Conservation (phyloP, 2,113 vertebrate species). For the Phoenicopterus ruber region DNA sequence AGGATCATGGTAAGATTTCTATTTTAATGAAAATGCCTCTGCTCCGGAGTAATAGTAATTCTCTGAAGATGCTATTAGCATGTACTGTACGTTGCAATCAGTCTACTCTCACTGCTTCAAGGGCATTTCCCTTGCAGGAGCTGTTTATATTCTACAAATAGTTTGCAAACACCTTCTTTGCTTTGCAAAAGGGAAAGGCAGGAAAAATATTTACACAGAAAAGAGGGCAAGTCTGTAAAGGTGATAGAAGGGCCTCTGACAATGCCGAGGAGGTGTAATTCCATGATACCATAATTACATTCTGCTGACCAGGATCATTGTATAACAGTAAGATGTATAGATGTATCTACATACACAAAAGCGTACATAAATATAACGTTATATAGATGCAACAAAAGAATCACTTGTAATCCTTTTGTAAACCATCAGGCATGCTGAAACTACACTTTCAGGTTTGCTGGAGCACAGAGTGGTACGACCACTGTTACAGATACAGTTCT, state of each 20-base stretch:
- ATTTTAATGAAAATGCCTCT: neutral
- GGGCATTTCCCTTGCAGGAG: neutral
- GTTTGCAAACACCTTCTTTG: neutral
- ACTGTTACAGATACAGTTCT: neutral
- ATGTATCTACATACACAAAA: neutral
- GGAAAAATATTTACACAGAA: neutral
- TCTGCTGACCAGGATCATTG: neutral
- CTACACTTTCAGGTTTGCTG: neutral
- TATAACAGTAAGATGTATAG: neutral
- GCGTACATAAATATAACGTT: fast-evolving
- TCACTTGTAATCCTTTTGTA: neutral
- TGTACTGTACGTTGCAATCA: neutral
- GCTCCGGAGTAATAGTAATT: neutral
- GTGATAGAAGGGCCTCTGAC: neutral
- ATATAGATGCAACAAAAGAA: neutral
- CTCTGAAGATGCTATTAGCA: conserved; percentile 1
- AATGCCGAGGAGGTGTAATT: neutral
- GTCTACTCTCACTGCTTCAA: neutral
- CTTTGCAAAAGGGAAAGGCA: neutral
- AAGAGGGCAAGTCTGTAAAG: neutral
- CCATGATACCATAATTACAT: neutral
- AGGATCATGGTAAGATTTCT: neutral
- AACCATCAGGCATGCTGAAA: neutral
- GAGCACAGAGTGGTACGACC: neutral
- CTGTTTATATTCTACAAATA: neutral